Evolutionary conservation across 2,888 invertebrate genomes (phyloP), one percentile per base, ranked within the genome.

Genomic region (Drosophila melanocephala): DNA sequence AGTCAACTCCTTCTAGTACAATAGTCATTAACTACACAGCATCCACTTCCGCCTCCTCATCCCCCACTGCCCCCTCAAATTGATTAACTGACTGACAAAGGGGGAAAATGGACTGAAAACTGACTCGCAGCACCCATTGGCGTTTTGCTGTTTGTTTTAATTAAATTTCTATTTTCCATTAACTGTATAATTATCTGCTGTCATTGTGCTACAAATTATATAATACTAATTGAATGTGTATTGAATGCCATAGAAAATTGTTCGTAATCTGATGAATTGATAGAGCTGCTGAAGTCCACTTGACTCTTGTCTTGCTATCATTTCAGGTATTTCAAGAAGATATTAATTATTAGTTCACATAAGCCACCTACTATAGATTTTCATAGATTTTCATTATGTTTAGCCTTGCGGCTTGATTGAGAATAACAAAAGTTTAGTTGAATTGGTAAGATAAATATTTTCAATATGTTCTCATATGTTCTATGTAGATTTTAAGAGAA

Each of bases 91-190:
- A 44, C 77, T 73, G 67, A 56, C 68, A 70, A 67, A 74, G 66
- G 52, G 70, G 64, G 37, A 26, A 47, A 47, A 26, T 16, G 16
- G 69, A 67, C 42, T 77, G 77, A 61, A 80, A 80, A 70, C 61
- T 77, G 74, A 79, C 73, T 59, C 67, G 58, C 60, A 58, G 65
- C 32, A 32, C 37, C 81, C 77, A 67, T 42, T 74, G 77, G 79
- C 77, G 64, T 59, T 79, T 67, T 70, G 57, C 69, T 80, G 70
- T 79, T 79, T 80, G 80, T 70, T 79, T 79, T 80, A 79, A 79
- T 79, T 79, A 79, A 79, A 77, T 79, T 80, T 80, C 52, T 65
- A 80, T 77, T 80, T 74, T 65, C 74, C 57, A 74, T 77, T 70
- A 70, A 67, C 63, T 56, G 47, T 51, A 77, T 74, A 80, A 79